Evolutionary conservation across 2,888 invertebrate genomes (phyloP).

Genomic region (Leptopterna dolabrata): DNA sequence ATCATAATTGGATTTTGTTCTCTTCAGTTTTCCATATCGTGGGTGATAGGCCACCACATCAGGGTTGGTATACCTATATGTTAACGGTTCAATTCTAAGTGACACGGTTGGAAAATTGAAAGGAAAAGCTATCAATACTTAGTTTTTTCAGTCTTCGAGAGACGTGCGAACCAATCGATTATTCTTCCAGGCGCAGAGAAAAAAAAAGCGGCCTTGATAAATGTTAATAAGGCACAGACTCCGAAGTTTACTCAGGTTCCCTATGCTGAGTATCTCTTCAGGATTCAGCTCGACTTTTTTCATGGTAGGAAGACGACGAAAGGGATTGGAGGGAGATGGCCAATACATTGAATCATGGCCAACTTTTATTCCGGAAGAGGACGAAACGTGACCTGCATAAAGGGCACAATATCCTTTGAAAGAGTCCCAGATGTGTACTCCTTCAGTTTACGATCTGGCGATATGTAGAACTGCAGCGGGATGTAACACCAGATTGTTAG

Average conservation of each 20-base stretch:
- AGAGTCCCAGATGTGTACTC: not conserved
- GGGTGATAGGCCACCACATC: too few relatives aligned
- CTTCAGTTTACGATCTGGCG: not conserved
- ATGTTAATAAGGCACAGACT: not conserved
- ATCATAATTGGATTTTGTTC: too few relatives aligned
- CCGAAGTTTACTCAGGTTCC: not conserved
- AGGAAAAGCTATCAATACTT: too few relatives aligned
- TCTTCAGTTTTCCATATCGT: too few relatives aligned
- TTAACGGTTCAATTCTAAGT: too few relatives aligned
- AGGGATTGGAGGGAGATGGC: not conserved
- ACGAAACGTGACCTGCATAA: conserved; percentile 37
- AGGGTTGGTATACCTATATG: too few relatives aligned
- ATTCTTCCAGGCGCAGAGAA: not conserved
- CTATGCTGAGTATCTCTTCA: not conserved
- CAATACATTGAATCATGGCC: conserved; percentile 31
- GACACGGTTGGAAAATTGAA: too few relatives aligned
- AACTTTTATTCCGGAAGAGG: conserved; percentile 15
- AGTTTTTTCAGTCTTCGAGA: not conserved
- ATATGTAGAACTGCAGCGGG: too few relatives aligned
- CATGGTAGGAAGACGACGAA: not conserved
- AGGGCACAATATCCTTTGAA: not conserved
- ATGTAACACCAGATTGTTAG: too few relatives aligned
- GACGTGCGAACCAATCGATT: not conserved
- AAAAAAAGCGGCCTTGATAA: not conserved
- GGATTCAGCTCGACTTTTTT: not conserved